phyloP scores from a whole-genome alignment of 1,140 invertebrate species.

The Magallana ariakensis region DNA sequence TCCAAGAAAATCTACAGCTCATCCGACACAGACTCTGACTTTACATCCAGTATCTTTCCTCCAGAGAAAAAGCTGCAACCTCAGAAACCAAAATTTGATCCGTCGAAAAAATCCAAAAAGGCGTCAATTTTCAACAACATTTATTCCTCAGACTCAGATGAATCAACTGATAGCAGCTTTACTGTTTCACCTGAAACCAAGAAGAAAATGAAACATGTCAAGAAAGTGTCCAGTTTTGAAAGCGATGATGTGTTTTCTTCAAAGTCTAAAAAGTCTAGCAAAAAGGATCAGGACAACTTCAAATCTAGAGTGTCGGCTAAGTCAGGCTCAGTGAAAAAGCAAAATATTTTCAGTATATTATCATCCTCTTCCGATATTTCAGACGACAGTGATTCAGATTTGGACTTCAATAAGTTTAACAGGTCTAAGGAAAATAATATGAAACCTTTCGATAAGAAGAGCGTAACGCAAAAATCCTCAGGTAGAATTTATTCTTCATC shows the following conservation, averaged over 20 bases:
- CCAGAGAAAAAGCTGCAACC: constrained; percentile 31
- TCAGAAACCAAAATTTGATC: constrained; percentile 44
- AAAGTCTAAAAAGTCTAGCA: constrained; percentile 40
- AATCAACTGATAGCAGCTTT: constrained; percentile 47
- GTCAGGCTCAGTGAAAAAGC: constrained; percentile 40
- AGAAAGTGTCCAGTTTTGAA: constrained; percentile 31
- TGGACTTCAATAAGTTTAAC: constrained; percentile 50
- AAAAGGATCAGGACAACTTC: constrained; percentile 41
- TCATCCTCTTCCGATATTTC: constrained; percentile 56
- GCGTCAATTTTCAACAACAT: constrained; percentile 58
- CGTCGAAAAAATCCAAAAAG: constrained; percentile 56
- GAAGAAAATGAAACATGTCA: constrained; percentile 46
- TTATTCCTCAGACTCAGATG: constrained; percentile 67
- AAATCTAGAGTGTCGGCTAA: constrained; percentile 45
- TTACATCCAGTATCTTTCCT: constrained; percentile 1
- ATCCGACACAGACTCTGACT: constrained; percentile 18
- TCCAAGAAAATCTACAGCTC: constrained; percentile 43
- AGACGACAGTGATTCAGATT: constrained; percentile 64
- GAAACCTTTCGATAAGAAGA: constrained; percentile 42
- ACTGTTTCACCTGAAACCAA: constrained; percentile 41
- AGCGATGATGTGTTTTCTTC: constrained; percentile 51
- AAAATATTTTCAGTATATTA: constrained; percentile 1
- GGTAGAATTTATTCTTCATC: constrained; percentile 35
- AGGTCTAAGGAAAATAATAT: constrained; percentile 44
- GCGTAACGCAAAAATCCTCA: constrained; percentile 29